Percentiles rank a stretch among this genome's conserved stretches.
Evolutionary conservation across 2,888 invertebrate species (phyloP).

Genomic region (Cryptocephalus primarius): DNA sequence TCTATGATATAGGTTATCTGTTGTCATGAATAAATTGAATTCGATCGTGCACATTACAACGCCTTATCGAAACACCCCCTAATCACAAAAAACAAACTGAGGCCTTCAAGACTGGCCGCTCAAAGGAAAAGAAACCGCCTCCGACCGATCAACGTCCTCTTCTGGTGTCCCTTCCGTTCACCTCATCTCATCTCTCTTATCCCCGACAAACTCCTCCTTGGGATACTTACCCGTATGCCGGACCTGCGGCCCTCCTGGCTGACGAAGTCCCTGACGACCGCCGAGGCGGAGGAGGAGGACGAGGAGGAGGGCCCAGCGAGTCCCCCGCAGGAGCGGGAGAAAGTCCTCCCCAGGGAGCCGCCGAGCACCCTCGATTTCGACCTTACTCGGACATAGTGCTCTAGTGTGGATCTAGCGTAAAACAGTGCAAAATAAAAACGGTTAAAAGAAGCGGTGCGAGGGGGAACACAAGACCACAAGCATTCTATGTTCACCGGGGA

Average conservation of each 20-base stretch:
- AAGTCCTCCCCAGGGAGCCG: conserved; percentile 53
- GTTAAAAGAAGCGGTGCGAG: conserved; percentile 28
- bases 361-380: conserved; percentile 54
- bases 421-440: conserved; percentile 5
- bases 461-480: conserved; percentile 22
- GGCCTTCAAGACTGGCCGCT: no score
- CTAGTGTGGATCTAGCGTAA: conserved; percentile 39
- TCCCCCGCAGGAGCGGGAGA: conserved; percentile 53
- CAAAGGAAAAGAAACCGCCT: no score
- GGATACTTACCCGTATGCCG: conserved; percentile 18
- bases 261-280: conserved; percentile 36
- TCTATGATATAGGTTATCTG: no score
- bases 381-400: conserved; percentile 43
- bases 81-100: no score
- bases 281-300: conserved; percentile 1
- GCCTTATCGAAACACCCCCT: no score
- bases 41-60: no score
- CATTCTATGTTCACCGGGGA: conserved; percentile 29
- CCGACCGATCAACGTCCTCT: no score
- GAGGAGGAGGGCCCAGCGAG: conserved; percentile 32
- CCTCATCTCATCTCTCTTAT: no score
- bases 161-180: no score
- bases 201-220: no score
- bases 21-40: no score
- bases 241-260: conserved; percentile 32